phyloP scores from a whole-genome alignment of 1,140 invertebrate species.

The Metaphire vulgaris region DNA sequence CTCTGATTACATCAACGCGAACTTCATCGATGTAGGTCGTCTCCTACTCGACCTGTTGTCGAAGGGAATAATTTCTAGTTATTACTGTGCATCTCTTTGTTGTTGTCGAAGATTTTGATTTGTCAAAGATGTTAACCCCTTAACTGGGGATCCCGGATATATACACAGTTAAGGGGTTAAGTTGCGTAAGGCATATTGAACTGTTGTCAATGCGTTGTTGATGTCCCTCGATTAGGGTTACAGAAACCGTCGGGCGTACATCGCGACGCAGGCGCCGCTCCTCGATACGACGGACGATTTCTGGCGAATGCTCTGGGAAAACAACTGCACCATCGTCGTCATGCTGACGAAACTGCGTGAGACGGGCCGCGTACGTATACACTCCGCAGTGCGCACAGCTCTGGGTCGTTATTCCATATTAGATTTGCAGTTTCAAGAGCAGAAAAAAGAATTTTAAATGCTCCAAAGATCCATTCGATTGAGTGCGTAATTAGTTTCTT shows the following conservation, averaged over 20 bases:
- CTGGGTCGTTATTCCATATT: too few species aligned
- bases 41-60: conserved; percentile 4
- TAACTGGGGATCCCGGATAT: too few species aligned
- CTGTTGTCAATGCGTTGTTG: too few species aligned
- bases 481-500: too few species aligned
- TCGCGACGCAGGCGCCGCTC: conserved; percentile 94
- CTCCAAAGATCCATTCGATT: too few species aligned
- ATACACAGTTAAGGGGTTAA: too few species aligned
- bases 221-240: too few species aligned
- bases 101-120: neutral
- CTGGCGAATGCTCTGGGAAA: conserved; percentile 99
- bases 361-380: conserved; percentile 52
- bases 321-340: conserved; percentile 91
- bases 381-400: too few species aligned
- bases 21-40: conserved; percentile 73
- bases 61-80: too few species aligned
- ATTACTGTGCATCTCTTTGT: neutral
- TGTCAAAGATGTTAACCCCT: neutral
- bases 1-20: conserved; percentile 98
- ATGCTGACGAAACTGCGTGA: conserved; percentile 62
- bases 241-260: conserved; percentile 86
- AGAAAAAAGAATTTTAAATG: too few species aligned
- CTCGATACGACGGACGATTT: conserved; percentile 95
- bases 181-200: too few species aligned
- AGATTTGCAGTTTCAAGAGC: too few species aligned